Conservation (phyloP, 2,113 vertebrate species). For the Alligator mississippiensis region DNA sequence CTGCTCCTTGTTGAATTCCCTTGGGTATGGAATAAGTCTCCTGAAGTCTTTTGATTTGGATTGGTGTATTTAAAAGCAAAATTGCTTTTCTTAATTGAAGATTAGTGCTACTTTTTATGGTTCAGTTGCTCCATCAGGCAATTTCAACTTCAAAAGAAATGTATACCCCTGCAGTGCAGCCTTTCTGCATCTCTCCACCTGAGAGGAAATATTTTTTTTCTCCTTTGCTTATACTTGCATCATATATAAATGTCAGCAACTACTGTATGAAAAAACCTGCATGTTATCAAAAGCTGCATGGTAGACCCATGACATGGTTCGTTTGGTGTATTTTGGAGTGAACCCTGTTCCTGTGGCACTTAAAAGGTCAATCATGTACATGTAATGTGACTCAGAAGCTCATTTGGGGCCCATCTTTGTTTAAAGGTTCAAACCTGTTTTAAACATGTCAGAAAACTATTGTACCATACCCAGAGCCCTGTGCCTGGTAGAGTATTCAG, state of each 20-base stretch:
- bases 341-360: background rate
- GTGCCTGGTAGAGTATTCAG: background rate
- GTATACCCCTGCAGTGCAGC: accelerated
- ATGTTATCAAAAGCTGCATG: background rate
- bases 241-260: background rate
- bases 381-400: background rate
- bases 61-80: background rate
- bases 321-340: background rate
- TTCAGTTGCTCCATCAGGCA: background rate
- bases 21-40: background rate
- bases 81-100: background rate
- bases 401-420: background rate
- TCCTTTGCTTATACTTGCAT: accelerated
- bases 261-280: background rate
- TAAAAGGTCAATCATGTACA: background rate
- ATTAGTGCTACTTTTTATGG: background rate
- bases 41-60: background rate
- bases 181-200: background rate
- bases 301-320: background rate
- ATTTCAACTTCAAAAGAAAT: background rate
- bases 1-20: accelerated
- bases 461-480: background rate
- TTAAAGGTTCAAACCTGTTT: background rate
- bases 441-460: background rate
- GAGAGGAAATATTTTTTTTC: background rate